Percentiles rank a stretch among this genome's conserved stretches.
Evolutionary conservation across 2,888 invertebrate species (phyloP).

Genomic region (Harmothoe impar): DNA sequence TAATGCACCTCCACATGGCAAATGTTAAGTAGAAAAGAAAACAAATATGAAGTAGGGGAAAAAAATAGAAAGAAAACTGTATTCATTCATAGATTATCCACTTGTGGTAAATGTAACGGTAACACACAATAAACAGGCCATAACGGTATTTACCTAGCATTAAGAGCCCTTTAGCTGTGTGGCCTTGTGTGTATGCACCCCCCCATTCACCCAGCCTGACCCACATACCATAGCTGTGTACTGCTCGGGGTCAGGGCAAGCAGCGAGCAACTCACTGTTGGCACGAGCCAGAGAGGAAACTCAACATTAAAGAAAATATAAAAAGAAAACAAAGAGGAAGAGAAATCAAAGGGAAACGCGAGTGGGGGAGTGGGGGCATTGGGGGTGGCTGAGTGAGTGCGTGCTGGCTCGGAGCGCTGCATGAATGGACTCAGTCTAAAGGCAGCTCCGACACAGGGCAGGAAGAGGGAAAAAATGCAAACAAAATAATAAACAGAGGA

Average conservation of each 20-base stretch:
- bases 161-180: too few relatives aligned
- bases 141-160: too few relatives aligned
- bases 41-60: too few relatives aligned
- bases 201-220: neutral
- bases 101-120: too few relatives aligned
- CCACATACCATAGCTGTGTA: constrained; percentile 1
- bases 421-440: constrained; percentile 28
- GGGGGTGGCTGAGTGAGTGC: neutral
- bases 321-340: neutral
- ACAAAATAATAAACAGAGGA: too few relatives aligned
- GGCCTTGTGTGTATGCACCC: neutral
- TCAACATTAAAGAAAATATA: neutral
- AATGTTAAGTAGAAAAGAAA: too few relatives aligned
- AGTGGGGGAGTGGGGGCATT: neutral
- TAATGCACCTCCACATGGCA: too few relatives aligned
- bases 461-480: neutral
- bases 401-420: neutral
- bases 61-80: too few relatives aligned
- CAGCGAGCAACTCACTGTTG: neutral
- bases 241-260: constrained; percentile 8
- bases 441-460: neutral
- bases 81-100: too few relatives aligned
- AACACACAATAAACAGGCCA: too few relatives aligned
- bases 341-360: constrained; percentile 3
- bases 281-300: neutral